phyloP scores from a whole-genome alignment of 2,888 invertebrate genomes.

The Oscheius onirici region DNA sequence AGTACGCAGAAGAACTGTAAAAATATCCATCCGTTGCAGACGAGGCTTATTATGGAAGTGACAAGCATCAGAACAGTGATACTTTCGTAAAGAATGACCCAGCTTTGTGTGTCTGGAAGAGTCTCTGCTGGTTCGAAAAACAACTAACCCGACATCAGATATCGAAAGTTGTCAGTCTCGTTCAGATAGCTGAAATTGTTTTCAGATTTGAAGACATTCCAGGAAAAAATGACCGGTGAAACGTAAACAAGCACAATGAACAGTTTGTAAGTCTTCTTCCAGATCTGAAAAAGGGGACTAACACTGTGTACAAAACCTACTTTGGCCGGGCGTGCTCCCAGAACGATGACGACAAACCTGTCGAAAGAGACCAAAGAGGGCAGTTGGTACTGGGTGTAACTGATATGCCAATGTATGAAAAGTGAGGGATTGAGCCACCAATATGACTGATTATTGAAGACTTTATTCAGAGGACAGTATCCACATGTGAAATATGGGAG shows the following conservation, averaged over 20 bases:
- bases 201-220: background rate
- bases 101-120: background rate
- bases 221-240: background rate
- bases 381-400: background rate
- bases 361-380: background rate
- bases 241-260: background rate
- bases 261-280: background rate
- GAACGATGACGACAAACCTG: slow-evolving; percentile 2
- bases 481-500: slow-evolving; percentile 23
- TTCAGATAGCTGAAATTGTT: background rate
- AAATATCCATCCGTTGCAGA: background rate
- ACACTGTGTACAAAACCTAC: background rate
- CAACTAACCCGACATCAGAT: background rate
- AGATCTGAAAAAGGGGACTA: background rate
- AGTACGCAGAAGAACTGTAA: background rate
- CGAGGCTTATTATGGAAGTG: background rate
- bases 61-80: background rate
- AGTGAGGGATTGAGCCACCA: slow-evolving; percentile 10
- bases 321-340: background rate
- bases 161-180: background rate
- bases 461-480: background rate
- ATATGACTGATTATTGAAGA: background rate
- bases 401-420: slow-evolving; percentile 8
- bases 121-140: background rate
- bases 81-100: background rate